These are phyloP conservation scores for Ornithorhynchus anatinus DNA, from an alignment of 2,113 vertebrate genomes.

Conservation along the genomic window DNA sequence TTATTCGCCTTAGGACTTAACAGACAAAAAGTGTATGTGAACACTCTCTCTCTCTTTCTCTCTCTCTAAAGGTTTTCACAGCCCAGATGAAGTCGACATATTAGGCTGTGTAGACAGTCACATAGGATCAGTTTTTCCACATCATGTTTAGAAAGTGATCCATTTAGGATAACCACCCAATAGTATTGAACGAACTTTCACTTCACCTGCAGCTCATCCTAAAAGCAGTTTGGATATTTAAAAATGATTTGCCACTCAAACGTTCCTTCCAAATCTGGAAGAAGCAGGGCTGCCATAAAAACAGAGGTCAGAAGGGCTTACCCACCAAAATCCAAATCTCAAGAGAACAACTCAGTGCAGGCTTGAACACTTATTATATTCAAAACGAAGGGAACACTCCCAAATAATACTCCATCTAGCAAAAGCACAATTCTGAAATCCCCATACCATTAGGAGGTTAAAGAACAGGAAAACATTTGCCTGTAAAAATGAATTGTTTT, in stretches of 20 bases:
- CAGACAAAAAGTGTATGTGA: too few species aligned
- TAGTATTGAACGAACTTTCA: background rate
- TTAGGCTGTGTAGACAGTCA: too few species aligned
- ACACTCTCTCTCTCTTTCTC: too few species aligned
- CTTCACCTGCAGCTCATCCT: background rate
- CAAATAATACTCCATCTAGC: background rate
- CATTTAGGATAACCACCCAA: background rate
- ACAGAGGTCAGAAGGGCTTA: background rate
- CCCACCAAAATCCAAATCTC: background rate
- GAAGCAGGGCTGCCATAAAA: background rate
- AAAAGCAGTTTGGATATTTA: background rate
- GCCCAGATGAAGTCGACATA: too few species aligned
- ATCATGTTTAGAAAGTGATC: background rate
- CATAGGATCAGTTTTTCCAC: too few species aligned
- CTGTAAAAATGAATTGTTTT: slow-evolving; percentile 8
- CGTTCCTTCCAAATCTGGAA: background rate
- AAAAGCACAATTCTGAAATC: slow-evolving; percentile 6
- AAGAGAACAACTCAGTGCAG: background rate
- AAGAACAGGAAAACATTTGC: background rate
- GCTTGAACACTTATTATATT: background rate
- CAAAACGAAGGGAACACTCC: slow-evolving; percentile 14
- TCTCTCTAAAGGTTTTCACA: too few species aligned
- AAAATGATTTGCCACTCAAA: background rate
- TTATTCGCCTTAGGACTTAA: too few species aligned
- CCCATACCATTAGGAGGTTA: background rate